Conservation (phyloP, 2,888 invertebrate species). For the Timema cristinae region DNA sequence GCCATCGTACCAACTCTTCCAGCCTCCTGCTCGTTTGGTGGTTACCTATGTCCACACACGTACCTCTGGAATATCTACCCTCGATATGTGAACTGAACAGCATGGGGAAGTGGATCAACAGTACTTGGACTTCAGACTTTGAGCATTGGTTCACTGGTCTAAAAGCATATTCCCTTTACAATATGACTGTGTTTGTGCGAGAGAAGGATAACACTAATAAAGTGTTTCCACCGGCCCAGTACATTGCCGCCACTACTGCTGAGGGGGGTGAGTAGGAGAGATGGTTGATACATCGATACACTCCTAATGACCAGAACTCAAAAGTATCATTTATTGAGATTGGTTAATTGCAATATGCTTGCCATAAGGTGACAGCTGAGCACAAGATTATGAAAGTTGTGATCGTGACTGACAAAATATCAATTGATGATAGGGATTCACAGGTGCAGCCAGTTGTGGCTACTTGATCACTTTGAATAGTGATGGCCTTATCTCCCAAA, state of each 20-base stretch:
- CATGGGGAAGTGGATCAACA: slow-evolving; percentile 55
- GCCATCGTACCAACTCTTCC: slow-evolving; percentile 57
- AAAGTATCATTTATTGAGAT: too few species aligned
- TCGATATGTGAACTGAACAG: slow-evolving; percentile 54
- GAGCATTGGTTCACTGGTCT: slow-evolving; percentile 59
- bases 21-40: slow-evolving; percentile 64
- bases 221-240: slow-evolving; percentile 62
- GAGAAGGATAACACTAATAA: slow-evolving; percentile 47
- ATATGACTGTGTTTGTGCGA: slow-evolving; percentile 71
- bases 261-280: slow-evolving; percentile 55
- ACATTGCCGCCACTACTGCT: slow-evolving; percentile 58
- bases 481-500: too few species aligned
- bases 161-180: slow-evolving; percentile 69
- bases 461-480: too few species aligned
- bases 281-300: too few species aligned
- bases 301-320: too few species aligned
- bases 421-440: too few species aligned
- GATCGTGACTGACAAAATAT: too few species aligned
- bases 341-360: too few species aligned
- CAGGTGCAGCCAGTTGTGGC: too few species aligned
- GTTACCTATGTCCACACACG: slow-evolving; percentile 42
- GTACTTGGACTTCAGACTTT: slow-evolving; percentile 60
- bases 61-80: slow-evolving; percentile 61
- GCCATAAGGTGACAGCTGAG: too few species aligned
- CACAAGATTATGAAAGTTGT: too few species aligned